These are phyloP conservation scores for Sylvia borin DNA, from an alignment of 2,797 vertebrate genomes.

Conservation along the genomic window DNA sequence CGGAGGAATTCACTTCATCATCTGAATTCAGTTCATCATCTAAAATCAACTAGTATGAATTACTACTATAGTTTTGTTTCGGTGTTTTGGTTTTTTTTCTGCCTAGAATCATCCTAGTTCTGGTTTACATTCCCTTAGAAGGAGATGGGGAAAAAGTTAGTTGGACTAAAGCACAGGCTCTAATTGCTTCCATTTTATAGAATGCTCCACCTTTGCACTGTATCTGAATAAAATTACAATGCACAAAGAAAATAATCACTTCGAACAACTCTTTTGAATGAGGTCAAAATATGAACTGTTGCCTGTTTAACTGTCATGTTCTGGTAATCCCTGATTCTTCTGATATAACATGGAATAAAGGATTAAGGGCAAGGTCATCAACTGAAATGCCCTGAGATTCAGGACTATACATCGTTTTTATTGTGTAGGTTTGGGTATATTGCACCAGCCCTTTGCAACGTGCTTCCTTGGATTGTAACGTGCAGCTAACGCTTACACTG, in stretches of 20 bases:
- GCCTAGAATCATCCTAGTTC: background rate
- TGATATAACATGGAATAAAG: background rate
- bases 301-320: slow-evolving; percentile 7
- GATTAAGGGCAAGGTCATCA: background rate
- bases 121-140: slow-evolving; percentile 21
- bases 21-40: slow-evolving; percentile 2
- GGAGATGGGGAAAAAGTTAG: background rate
- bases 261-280: slow-evolving; percentile 12
- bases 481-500: background rate
- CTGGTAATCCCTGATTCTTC: slow-evolving; percentile 11
- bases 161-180: background rate
- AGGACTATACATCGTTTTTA: background rate
- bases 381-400: background rate
- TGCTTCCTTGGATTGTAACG: background rate
- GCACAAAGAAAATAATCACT: slow-evolving; percentile 37
- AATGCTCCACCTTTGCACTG: slow-evolving; percentile 32
- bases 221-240: slow-evolving; percentile 32
- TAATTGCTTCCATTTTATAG: slow-evolving; percentile 14
- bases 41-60: slow-evolving; percentile 38
- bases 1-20: slow-evolving; percentile 29
- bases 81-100: background rate
- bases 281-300: background rate
- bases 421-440: background rate
- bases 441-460: background rate
- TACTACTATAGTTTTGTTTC: background rate